These are phyloP conservation scores for Odontothrips loti DNA, from an alignment of 2,888 invertebrate species.

Conservation along the genomic window DNA sequence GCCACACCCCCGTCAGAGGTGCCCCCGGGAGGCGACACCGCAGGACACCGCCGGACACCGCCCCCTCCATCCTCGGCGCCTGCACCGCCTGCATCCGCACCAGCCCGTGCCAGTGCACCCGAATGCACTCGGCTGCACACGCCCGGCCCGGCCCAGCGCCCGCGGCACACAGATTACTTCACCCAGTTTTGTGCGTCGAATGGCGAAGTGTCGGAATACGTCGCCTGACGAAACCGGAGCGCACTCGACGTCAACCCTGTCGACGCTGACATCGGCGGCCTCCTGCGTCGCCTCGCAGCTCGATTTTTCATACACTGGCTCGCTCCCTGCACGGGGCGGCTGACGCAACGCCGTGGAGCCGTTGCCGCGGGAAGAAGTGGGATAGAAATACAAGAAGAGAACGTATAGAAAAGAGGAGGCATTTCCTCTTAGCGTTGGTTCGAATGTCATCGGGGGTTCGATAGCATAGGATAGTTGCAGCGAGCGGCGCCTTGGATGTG, in stretches of 20 bases:
- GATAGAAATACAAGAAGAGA: no score
- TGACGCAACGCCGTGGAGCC: not conserved
- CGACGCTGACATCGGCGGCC: no score
- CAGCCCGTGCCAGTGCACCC: not conserved
- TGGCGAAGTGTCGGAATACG: no score
- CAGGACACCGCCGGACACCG: no score
- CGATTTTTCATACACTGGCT: not conserved
- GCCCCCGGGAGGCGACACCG: not conserved
- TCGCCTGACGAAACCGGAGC: no score
- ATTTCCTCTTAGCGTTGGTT: no score
- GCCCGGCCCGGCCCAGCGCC: not conserved
- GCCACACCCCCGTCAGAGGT: not conserved
- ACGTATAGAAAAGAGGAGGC: no score
- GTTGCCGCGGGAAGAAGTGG: not conserved
- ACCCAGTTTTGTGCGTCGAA: no score
- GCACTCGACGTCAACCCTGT: no score
- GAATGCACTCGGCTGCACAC: not conserved
- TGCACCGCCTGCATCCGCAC: not conserved
- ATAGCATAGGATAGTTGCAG: not conserved
- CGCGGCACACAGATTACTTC: no score
- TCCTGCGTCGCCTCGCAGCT: not conserved
- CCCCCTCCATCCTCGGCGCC: no score
- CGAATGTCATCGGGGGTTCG: no score
- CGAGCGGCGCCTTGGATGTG: not conserved
- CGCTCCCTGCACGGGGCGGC: not conserved